Evolutionary conservation across 2,888 invertebrate genomes (phyloP).

Genomic region (Rotaria sp.): DNA sequence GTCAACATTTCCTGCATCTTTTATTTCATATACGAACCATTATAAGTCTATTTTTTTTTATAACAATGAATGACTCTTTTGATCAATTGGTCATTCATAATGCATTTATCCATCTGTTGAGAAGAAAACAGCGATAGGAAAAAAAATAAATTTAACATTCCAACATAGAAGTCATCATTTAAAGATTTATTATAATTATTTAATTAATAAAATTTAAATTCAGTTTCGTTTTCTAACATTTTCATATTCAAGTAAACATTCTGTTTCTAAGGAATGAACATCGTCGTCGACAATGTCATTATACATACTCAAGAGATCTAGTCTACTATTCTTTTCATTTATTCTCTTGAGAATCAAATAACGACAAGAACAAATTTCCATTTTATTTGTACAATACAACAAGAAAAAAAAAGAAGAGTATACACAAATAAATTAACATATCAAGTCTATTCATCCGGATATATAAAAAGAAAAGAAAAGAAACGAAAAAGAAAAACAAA

Average conservation of each 20-base stretch:
- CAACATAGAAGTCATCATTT: no score
- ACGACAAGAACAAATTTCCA: constrained; percentile 2
- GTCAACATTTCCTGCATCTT: no score
- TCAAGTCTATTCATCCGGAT: constrained; percentile 9
- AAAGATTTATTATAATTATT: no score
- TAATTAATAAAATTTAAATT: no score
- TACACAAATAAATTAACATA: constrained; percentile 2
- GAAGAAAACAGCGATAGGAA: no score
- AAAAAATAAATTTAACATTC: no score
- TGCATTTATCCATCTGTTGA: no score
- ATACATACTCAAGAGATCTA: neutral
- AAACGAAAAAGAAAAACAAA: neutral
- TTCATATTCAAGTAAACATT: neutral
- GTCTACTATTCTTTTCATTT: neutral
- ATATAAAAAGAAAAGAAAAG: neutral
- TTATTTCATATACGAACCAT: no score
- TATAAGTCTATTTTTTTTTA: no score
- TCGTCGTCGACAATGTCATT: neutral
- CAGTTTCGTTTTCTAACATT: no score
- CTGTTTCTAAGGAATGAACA: neutral
- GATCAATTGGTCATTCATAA: no score
- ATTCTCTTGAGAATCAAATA: constrained; percentile 9
- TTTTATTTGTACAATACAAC: neutral
- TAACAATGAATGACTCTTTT: no score
- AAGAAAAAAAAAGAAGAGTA: neutral